These are phyloP conservation scores for Ammospiza nelsoni DNA, from an alignment of 2,113 vertebrate genomes.

Conservation along the genomic window DNA sequence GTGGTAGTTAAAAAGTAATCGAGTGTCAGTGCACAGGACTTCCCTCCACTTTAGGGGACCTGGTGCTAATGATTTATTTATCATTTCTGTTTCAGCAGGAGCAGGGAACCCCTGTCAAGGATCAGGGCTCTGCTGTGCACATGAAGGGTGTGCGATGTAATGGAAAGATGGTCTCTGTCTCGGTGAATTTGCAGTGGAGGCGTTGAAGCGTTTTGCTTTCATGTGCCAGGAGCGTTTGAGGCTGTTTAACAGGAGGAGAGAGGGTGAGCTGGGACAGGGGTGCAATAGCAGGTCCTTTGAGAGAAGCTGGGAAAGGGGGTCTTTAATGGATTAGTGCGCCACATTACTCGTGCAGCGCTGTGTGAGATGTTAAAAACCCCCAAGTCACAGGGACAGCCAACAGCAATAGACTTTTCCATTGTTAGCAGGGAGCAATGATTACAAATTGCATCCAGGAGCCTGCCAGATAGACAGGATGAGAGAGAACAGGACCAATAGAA, in stretches of 20 bases:
- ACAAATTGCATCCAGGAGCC: background rate
- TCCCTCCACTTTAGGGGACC: background rate
- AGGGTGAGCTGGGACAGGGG: background rate
- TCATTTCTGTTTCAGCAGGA: background rate
- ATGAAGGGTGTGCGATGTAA: background rate
- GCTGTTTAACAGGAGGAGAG: background rate
- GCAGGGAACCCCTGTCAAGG: background rate
- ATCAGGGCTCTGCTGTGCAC: background rate
- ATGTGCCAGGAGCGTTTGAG: background rate
- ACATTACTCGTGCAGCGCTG: background rate
- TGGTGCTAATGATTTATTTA: background rate
- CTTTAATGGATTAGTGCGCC: fast-evolving
- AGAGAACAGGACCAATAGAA: background rate
- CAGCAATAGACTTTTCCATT: background rate
- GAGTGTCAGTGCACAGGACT: background rate
- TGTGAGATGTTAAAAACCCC: background rate
- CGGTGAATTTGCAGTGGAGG: background rate
- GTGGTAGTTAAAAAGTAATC: constrained; percentile 23
- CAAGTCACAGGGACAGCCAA: background rate
- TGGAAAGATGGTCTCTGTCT: constrained; percentile 19
- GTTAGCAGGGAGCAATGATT: background rate
- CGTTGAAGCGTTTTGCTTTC: background rate
- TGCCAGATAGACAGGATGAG: constrained; percentile 2
- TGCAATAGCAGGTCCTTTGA: background rate
- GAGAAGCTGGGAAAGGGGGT: background rate